Percentiles rank a stretch among this genome's conserved stretches.
Conservation (phyloP, 2,113 vertebrate genomes). For the Setophaga kirtlandii region DNA sequence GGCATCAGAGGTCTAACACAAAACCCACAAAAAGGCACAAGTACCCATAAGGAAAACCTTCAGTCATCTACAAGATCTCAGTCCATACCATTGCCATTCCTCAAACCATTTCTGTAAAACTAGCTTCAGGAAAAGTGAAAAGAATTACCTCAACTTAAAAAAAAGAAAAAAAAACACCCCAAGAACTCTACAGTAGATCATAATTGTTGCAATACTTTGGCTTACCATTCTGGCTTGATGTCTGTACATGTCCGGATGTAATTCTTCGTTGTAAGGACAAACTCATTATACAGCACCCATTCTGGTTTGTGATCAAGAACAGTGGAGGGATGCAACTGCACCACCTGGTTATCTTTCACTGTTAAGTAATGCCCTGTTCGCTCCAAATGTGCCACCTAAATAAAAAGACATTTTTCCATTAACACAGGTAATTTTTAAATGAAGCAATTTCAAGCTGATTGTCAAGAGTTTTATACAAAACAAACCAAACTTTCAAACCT, state of each 20-base stretch:
- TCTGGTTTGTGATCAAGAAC: constrained; percentile 97
- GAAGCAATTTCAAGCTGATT: not conserved
- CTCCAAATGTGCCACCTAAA: constrained; percentile 93
- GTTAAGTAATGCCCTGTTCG: constrained; percentile 95
- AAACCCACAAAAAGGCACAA: not conserved
- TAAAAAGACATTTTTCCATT: not conserved
- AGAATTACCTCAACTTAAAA: not conserved
- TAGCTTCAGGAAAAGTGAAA: not conserved
- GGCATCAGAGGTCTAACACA: not conserved
- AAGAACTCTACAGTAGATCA: not conserved
- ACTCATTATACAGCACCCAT: constrained; percentile 98
- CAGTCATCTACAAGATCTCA: not conserved
- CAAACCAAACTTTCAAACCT: not conserved
- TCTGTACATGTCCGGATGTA: constrained; percentile 97
- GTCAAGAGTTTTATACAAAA: not conserved
- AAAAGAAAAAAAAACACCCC: rapidly evolving
- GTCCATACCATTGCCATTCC: not conserved
- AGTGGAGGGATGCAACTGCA: constrained; percentile 95
- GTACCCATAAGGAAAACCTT: not conserved
- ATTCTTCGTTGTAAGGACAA: constrained; percentile 97
- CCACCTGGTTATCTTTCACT: constrained; percentile 97
- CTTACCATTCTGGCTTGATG: constrained; percentile 96
- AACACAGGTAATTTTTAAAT: not conserved
- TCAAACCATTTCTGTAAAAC: not conserved
- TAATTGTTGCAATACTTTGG: not conserved